Conservation (phyloP, 2,797 vertebrate genomes). For the Typhlichthys subterraneus region DNA sequence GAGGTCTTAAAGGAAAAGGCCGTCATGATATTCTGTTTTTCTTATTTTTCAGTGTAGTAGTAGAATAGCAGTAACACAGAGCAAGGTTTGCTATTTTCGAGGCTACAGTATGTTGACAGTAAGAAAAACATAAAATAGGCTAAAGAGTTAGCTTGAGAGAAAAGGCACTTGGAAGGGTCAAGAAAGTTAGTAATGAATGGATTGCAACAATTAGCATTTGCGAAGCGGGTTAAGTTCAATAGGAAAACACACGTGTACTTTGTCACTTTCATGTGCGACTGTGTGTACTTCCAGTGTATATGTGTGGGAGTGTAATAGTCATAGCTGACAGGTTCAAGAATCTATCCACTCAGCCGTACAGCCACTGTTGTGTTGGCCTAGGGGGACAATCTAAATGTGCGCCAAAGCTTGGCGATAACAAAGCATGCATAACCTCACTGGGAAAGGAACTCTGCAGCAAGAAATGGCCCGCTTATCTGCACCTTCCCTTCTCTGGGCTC, state of each 20-base stretch:
- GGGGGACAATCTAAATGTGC: slow-evolving; percentile 77
- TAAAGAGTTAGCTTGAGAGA: slow-evolving; percentile 19
- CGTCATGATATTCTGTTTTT: too few species aligned
- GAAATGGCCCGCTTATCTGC: slow-evolving; percentile 73
- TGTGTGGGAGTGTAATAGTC: slow-evolving; percentile 65
- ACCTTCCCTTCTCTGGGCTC: slow-evolving; percentile 36
- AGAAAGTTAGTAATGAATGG: too few species aligned
- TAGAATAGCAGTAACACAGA: slow-evolving; percentile 29
- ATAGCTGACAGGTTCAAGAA: slow-evolving; percentile 75
- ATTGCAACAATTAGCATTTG: too few species aligned
- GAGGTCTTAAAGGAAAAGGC: slow-evolving; percentile 33
- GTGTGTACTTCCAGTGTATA: slow-evolving; percentile 22
- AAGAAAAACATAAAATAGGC: slow-evolving; percentile 10
- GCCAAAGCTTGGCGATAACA: slow-evolving; percentile 77
- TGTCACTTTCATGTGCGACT: background rate
- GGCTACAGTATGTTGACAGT: slow-evolving; percentile 8
- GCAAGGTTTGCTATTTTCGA: slow-evolving; percentile 32
- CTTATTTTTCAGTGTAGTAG: too few species aligned
- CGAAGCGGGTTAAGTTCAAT: too few species aligned
- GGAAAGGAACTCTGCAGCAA: slow-evolving; percentile 76
- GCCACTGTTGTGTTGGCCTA: slow-evolving; percentile 69
- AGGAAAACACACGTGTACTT: background rate
- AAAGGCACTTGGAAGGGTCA: slow-evolving; percentile 43
- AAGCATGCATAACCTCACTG: slow-evolving; percentile 67
- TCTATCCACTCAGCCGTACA: slow-evolving; percentile 73